Percentiles rank a stretch among this genome's conserved stretches.
phyloP scores from a whole-genome alignment of 2,113 vertebrate species.

The Melierax canorus region DNA sequence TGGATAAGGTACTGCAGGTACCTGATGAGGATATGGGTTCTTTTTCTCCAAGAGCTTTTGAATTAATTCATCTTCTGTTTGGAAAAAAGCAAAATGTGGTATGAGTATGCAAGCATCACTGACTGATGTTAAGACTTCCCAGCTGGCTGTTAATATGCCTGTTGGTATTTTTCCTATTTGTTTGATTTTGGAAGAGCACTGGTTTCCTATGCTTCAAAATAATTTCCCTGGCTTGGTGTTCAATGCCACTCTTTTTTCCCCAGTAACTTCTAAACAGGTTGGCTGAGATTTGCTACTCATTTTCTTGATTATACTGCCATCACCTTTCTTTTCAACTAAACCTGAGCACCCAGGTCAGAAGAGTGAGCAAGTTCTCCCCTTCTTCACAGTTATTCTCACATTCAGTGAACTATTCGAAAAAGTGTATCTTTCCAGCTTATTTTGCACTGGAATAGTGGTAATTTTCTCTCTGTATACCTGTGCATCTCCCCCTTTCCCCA shows the following conservation, averaged over 20 bases:
- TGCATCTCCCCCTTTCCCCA: not conserved
- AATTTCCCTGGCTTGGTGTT: not conserved
- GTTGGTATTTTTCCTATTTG: not conserved
- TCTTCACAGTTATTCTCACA: not conserved
- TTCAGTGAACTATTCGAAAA: not conserved
- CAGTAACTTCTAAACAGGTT: not conserved
- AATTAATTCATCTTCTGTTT: not conserved
- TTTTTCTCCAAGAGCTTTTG: not conserved
- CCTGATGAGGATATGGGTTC: not conserved
- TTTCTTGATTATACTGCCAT: not conserved
- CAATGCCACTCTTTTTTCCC: not conserved
- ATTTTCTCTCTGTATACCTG: not conserved
- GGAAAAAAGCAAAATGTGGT: not conserved
- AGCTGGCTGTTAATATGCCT: not conserved
- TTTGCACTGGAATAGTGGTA: not conserved
- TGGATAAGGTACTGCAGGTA: not conserved
- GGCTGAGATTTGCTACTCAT: not conserved
- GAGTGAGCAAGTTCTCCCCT: not conserved
- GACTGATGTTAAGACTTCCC: not conserved
- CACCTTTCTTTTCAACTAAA: not conserved
- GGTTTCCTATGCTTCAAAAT: not conserved
- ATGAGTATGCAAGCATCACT: not conserved
- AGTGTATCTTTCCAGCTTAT: not conserved
- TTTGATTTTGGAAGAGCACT: not conserved
- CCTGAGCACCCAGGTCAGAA: not conserved